Conservation (phyloP, 2,888 invertebrate genomes). For the Cepaea hortensis region DNA sequence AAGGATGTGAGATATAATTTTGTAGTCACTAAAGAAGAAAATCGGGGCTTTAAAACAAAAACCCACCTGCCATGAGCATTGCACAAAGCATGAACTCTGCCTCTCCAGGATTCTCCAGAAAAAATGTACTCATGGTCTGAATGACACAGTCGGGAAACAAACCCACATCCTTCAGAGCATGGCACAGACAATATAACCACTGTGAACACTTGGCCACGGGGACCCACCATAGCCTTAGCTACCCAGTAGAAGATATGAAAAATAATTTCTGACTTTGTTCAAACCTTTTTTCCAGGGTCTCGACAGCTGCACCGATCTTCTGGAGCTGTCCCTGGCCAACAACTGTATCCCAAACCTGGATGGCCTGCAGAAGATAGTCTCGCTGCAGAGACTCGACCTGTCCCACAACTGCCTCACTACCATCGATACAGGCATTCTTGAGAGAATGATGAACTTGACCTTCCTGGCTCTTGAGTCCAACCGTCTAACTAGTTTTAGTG, state of each 20-base stretch:
- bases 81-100: no score
- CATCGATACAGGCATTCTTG: constrained; percentile 67
- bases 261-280: background rate
- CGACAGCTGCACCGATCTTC: constrained; percentile 69
- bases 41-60: no score
- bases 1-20: no score
- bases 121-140: no score
- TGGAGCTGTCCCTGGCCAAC: constrained; percentile 74
- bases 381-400: constrained; percentile 69
- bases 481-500: constrained; percentile 66
- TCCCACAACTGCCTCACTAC: constrained; percentile 72
- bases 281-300: constrained; percentile 66
- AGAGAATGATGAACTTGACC: constrained; percentile 63
- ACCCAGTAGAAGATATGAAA: background rate
- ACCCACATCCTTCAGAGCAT: no score
- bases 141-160: no score
- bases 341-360: constrained; percentile 73
- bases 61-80: no score
- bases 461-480: constrained; percentile 74
- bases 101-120: no score
- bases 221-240: no score
- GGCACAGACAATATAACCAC: no score
- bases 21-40: no score
- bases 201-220: no score
- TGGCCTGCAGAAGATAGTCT: constrained; percentile 66